phyloP scores from a whole-genome alignment of 2,888 invertebrate genomes.

The Amiota mariae region DNA sequence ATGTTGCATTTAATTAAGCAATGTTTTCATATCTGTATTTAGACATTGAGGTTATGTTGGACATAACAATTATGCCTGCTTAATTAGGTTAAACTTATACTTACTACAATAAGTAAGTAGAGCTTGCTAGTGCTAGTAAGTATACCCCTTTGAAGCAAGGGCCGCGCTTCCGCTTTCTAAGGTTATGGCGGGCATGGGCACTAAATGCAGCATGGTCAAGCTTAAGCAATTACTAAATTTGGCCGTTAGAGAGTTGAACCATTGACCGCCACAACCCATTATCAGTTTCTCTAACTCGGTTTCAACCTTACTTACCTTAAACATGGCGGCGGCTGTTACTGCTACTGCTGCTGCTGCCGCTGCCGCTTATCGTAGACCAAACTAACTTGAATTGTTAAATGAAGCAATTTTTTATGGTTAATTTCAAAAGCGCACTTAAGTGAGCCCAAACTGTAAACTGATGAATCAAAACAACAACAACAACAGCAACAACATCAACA shows the following conservation, averaged over 20 bases:
- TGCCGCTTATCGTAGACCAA: too few species aligned
- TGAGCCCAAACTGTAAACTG: constrained; percentile 24
- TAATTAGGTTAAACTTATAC: constrained; percentile 13
- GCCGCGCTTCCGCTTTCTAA: constrained; percentile 49
- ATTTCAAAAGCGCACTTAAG: constrained; percentile 59
- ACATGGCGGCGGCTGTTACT: constrained; percentile 27
- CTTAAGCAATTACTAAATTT: constrained; percentile 10
- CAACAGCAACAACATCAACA: constrained; percentile 31
- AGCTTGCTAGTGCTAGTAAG: neutral
- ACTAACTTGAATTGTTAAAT: constrained; percentile 53
- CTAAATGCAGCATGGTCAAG: neutral
- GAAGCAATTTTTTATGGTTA: constrained; percentile 70
- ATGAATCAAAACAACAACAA: neutral
- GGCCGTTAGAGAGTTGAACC: constrained; percentile 5
- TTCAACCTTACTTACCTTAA: constrained; percentile 30
- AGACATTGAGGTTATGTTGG: constrained; percentile 11
- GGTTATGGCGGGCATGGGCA: constrained; percentile 31
- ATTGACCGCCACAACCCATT: constrained; percentile 27
- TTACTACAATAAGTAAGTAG: neutral
- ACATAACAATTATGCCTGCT: neutral
- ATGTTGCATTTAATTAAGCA: constrained; percentile 45
- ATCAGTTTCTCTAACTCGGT: constrained; percentile 39
- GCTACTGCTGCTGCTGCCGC: too few species aligned
- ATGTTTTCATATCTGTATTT: constrained; percentile 28
- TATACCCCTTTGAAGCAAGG: neutral